Base-by-base conservation (phyloP, 2,888 invertebrate species). In the Drosophila affinis region DNA sequence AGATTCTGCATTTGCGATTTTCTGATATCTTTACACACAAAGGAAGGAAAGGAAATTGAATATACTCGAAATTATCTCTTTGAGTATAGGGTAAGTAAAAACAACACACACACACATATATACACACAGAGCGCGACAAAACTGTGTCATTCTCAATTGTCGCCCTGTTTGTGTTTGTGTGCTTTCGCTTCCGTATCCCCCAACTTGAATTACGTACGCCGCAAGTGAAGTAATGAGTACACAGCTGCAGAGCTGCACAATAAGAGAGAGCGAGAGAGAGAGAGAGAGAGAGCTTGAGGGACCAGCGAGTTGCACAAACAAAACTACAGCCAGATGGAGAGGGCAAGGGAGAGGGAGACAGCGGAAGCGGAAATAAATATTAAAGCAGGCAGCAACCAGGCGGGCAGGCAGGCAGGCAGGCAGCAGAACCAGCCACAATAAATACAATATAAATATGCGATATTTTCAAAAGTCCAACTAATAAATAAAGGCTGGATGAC, bases 201-300 rank as follows among this genome's bases (percentile, higher is more conserved):
- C 60, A 78, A 84, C 76, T 88, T 84, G 83, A 84, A 88, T 88
- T 87, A 84, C 89, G 89, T 84, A 87, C 88, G 87, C 83, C 83
- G 78, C 83, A 88, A 88, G 81, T 84, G 81, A 87, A 88, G 89
- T 84, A 84, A 84, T 84, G 83, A 84, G 87, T 67, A 69, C 74
- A 74, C 74, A 74, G 74, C 62, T 74, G 76, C 76, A 70, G 53
- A n/a, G 39, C 34, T 34, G 34, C 12, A 14, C 14, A 14, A 4
- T 1, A 14, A 12, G 3, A 10, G 14, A 14, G 34, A 10, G 14
- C 5, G 34, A 34, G 12, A 3, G 34, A 34, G 34, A 3, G 3
- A 12, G 4, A 14, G 34, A 39, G 39, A 10, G 32, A 10, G 10
- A 6, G 14, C 75, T 69, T 69, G 70, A 75, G 62, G 62, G 75